These are phyloP conservation scores for Gila orcuttii DNA, from an alignment of 2,113 vertebrate genomes.

Conservation along the genomic window DNA sequence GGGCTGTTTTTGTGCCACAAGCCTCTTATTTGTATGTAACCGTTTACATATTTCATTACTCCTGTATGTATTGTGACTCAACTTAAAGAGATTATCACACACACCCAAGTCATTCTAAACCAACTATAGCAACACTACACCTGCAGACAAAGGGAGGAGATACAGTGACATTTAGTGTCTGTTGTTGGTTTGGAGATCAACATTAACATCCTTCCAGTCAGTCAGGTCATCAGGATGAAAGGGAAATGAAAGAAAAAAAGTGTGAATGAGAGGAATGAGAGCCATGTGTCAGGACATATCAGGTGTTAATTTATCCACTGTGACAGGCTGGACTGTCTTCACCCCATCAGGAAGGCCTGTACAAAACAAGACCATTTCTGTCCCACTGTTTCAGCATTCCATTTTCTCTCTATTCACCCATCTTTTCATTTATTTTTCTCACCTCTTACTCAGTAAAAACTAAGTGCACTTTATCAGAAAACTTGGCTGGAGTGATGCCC, in stretches of 20 bases:
- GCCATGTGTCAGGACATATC: slow-evolving; percentile 14
- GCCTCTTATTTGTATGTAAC: neutral
- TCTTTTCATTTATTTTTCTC: neutral
- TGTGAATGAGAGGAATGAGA: neutral
- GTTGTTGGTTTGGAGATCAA: slow-evolving; percentile 17
- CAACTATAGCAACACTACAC: slow-evolving; percentile 15
- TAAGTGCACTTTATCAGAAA: slow-evolving; percentile 27
- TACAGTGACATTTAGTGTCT: slow-evolving; percentile 16
- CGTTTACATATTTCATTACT: neutral
- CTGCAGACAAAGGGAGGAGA: slow-evolving; percentile 18
- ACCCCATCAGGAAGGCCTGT: neutral
- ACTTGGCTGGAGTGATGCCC: neutral
- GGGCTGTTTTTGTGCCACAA: neutral
- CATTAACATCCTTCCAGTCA: slow-evolving; percentile 3
- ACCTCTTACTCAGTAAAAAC: slow-evolving; percentile 26
- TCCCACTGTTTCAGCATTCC: neutral
- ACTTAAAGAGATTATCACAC: neutral
- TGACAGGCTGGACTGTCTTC: slow-evolving; percentile 24
- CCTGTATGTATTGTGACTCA: neutral
- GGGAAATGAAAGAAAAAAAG: neutral
- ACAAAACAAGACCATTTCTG: slow-evolving; percentile 2
- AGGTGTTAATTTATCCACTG: slow-evolving; percentile 28
- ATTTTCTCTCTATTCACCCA: neutral
- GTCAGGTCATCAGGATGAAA: neutral
- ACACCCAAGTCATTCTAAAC: slow-evolving; percentile 27